These are phyloP conservation scores for Acleris cristana DNA, from an alignment of 2,888 invertebrate species.

Conservation along the genomic window DNA sequence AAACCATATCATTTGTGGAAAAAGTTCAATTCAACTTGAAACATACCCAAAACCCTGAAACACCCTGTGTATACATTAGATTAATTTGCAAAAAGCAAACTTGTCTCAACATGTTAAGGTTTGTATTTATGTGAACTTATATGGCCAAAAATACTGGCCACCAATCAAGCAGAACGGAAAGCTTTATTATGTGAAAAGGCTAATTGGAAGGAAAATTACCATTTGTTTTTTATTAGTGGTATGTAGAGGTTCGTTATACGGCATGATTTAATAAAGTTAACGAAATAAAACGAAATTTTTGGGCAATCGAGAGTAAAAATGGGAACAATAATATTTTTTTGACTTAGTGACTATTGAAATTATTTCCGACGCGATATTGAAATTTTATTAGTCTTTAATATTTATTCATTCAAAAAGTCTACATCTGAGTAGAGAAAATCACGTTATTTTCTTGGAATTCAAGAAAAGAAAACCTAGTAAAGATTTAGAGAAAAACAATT, in stretches of 20 bases:
- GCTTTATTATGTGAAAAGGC: constrained; percentile 18
- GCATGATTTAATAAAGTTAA: background rate
- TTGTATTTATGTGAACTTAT: background rate
- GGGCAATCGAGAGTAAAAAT: too few relatives aligned
- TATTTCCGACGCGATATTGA: too few relatives aligned
- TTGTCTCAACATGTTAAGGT: background rate
- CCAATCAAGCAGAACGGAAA: constrained; percentile 19
- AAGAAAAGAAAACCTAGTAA: constrained; percentile 4
- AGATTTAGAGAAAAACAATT: constrained; percentile 14
- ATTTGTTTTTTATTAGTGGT: constrained; percentile 1
- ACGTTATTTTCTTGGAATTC: background rate
- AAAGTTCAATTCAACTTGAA: background rate
- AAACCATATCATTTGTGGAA: background rate
- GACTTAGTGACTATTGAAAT: too few relatives aligned
- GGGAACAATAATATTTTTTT: too few relatives aligned
- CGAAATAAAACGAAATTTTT: background rate
- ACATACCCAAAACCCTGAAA: background rate
- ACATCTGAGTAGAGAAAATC: constrained; percentile 10
- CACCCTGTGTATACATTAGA: background rate
- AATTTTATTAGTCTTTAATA: constrained; percentile 2
- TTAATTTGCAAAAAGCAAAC: background rate
- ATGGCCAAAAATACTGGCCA: constrained; percentile 11
- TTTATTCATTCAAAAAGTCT: background rate
- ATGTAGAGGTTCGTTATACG: background rate
- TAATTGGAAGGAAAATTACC: constrained; percentile 23